Conservation (phyloP, 2,888 invertebrate species). For the Himalopsyche japonica region DNA sequence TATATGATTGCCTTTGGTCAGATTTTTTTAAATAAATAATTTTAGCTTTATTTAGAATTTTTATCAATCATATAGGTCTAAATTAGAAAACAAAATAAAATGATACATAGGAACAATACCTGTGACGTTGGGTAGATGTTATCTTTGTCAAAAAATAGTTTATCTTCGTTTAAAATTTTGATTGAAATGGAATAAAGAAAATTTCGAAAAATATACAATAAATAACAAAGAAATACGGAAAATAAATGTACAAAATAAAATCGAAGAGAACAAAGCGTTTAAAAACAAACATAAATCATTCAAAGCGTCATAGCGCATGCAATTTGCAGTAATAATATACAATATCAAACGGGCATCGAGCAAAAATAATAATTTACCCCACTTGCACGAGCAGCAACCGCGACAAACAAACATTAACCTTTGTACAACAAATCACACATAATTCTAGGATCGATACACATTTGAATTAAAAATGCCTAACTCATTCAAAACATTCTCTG, state of each 20-base stretch:
- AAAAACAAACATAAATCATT: background rate
- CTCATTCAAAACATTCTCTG: background rate
- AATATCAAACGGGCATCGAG: background rate
- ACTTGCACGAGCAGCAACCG: background rate
- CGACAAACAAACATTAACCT: background rate
- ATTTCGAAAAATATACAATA: background rate
- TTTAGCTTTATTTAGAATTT: too few relatives aligned
- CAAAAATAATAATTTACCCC: background rate
- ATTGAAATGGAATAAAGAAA: background rate
- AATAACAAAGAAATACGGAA: background rate
- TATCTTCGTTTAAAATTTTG: background rate
- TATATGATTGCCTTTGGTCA: too few relatives aligned
- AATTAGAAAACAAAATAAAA: background rate
- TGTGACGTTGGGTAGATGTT: background rate
- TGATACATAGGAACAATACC: background rate
- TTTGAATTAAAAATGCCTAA: background rate
- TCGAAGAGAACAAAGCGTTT: background rate
- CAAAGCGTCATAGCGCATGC: background rate
- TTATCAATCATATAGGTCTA: background rate
- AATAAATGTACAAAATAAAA: background rate
- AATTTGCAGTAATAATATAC: background rate
- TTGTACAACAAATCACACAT: background rate
- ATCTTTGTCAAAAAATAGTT: background rate
- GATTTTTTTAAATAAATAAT: too few relatives aligned
- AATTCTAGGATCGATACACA: background rate